A percentile compares a stretch with the other conserved stretches of the same genome.
Evolutionary conservation across 2,113 vertebrate genomes (phyloP).

Genomic region (Nycticebus coucang): DNA sequence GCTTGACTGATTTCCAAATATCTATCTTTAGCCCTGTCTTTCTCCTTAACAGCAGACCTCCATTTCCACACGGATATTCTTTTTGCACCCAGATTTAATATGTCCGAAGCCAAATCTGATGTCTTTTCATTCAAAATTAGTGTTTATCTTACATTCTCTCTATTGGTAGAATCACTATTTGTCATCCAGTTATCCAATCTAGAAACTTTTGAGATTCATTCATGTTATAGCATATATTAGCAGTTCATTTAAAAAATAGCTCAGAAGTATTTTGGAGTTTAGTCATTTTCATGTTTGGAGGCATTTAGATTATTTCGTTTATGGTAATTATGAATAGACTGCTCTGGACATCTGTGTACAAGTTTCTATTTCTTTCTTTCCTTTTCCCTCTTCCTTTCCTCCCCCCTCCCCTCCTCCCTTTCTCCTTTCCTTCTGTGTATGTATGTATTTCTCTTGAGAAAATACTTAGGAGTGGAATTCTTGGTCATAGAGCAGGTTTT

Average conservation of each 20-base stretch:
- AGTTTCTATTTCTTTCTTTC: background rate
- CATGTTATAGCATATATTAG: background rate
- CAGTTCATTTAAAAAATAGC: too few relatives aligned
- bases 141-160: background rate
- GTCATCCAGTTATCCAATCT: too few relatives aligned
- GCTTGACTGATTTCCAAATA: background rate
- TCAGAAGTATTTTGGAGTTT: background rate
- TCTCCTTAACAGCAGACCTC: background rate
- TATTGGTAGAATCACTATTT: background rate
- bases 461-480: background rate
- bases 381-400: too few relatives aligned
- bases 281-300: background rate
- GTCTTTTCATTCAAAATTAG: background rate
- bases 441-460: background rate
- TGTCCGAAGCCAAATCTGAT: background rate
- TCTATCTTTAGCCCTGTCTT: background rate
- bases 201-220: background rate
- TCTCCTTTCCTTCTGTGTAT: background rate
- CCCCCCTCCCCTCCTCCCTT: background rate
- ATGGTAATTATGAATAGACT: background rate
- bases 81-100: background rate
- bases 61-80: background rate
- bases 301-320: background rate
- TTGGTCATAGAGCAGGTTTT: background rate
- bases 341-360: background rate